Evolutionary conservation across 23 tunicate species (phyloP).

Genomic region (Phallusia fumigata): DNA sequence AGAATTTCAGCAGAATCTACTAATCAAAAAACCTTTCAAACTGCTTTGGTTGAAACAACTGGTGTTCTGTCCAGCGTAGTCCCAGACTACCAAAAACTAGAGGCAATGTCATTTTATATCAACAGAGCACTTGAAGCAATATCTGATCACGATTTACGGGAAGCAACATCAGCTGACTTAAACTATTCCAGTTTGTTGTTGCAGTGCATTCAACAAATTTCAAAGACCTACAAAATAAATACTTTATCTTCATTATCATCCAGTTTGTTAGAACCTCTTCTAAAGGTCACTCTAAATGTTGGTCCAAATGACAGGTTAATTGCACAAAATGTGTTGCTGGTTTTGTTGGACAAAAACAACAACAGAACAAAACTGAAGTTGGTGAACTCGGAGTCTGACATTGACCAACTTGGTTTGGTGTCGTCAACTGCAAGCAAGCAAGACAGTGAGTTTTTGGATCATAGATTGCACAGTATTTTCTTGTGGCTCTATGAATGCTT

Average conservation of each 20-base stretch:
- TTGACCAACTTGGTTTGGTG: slow-evolving; percentile 28
- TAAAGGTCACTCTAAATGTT: slow-evolving; percentile 45
- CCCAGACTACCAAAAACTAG: slow-evolving; percentile 90
- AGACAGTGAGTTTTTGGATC: slow-evolving; percentile 71
- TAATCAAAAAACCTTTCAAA: slow-evolving; percentile 38
- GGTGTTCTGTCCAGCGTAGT: slow-evolving; percentile 72
- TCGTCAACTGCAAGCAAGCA: slow-evolving; percentile 34
- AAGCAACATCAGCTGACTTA: slow-evolving; percentile 5
- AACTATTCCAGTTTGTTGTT: slow-evolving; percentile 38
- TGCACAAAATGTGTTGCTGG: slow-evolving; percentile 48
- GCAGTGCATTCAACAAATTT: slow-evolving; percentile 57
- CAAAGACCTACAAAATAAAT: slow-evolving; percentile 48
- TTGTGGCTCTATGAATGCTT: slow-evolving; percentile 60
- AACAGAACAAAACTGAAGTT: slow-evolving; percentile 38
- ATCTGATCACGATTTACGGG: background rate
- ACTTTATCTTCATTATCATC: slow-evolving; percentile 61
- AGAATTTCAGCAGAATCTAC: slow-evolving; percentile 24
- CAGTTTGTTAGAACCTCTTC: slow-evolving; percentile 64
- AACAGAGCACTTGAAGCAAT: slow-evolving; percentile 54
- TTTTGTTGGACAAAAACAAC: slow-evolving; percentile 55
- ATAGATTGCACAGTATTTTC: slow-evolving; percentile 46
- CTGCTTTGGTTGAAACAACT: slow-evolving; percentile 63
- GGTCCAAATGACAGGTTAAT: slow-evolving; percentile 41
- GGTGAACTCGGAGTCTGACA: slow-evolving; percentile 26
- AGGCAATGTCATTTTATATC: slow-evolving; percentile 73